Base-by-base conservation (phyloP, 2,888 invertebrate species). In the Julus scandinavius region DNA sequence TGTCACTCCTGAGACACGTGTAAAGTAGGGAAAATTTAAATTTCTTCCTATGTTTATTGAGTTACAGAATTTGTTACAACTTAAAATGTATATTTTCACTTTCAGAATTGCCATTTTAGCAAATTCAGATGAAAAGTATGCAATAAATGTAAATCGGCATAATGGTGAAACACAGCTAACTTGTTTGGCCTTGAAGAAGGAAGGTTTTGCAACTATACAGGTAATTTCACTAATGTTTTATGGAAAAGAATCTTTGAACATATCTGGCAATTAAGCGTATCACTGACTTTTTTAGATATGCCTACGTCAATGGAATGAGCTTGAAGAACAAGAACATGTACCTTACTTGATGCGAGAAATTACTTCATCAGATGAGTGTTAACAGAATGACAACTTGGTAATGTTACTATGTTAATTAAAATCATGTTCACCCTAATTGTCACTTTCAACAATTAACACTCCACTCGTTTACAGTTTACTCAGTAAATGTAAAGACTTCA, bases 291-390 rank as follows among this genome's bases (percentile, higher is more conserved):
- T 20, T 40, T 15, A 29, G 87, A 87, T 87, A 40, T 80, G 72
- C n/a, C 29, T 45, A 7, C 7, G 7, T 2, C n/a, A 80, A n/a
- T 87, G 87, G 87, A 40, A 40, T 5, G 15, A 80, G 40, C 63
- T 87, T n/a, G 5, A 41, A 15, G 6, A 72, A 17, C 63, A 72
- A n/a, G 87, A 87, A 87, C 72, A 20, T 38, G n/a, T 17, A 72
- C 63, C 72, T n/a, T 87, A 87, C n/a, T 87, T 87, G 80, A n/a
- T 38, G 38, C 63, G 87, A 9, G 80, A 40, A 17, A 40, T 87
- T n/a, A 29, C 9, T 3, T 29, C 29, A 29, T 72, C 11, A 72
- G 29, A 29, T 72, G 6, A 63, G 29, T 29, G 29, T 11, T 72
- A 72, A 29, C 72, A 72, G 11, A 72, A 29, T 29, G 29, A 29